Evolutionary conservation across 2,888 invertebrate genomes (phyloP).

Genomic region (Tachina lurida): DNA sequence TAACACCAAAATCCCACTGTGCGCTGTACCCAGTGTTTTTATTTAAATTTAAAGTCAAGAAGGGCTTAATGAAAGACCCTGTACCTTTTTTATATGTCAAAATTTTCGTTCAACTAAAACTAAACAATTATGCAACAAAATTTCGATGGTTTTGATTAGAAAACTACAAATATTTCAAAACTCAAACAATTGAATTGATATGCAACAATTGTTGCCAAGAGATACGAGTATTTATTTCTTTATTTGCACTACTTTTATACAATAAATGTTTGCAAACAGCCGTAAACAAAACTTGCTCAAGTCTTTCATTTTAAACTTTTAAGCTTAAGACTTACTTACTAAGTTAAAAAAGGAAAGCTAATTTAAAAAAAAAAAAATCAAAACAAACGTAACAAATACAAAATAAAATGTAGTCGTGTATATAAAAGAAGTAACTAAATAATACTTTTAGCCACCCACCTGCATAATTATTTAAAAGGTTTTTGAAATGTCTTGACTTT

Average conservation of each 20-base stretch:
- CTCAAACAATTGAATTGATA: background rate
- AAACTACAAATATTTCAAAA: conserved; percentile 31
- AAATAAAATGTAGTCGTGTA: background rate
- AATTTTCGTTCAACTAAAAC: background rate
- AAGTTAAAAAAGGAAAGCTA: conserved; percentile 10
- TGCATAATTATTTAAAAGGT: background rate
- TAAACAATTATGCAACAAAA: conserved; percentile 8
- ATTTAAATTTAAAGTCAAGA: too few species aligned
- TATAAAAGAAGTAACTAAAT: background rate
- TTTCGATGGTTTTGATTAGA: conserved; percentile 17
- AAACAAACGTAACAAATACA: conserved; percentile 19
- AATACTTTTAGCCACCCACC: conserved; percentile 8
- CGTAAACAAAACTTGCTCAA: conserved; percentile 58
- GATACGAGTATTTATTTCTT: background rate
- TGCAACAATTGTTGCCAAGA: conserved; percentile 30
- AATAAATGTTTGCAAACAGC: conserved; percentile 22
- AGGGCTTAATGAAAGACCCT: too few species aligned
- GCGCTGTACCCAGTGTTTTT: too few species aligned
- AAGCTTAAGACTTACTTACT: background rate
- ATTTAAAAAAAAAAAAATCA: conserved; percentile 23
- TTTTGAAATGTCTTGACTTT: background rate
- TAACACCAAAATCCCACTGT: too few species aligned
- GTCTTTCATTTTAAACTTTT: conserved; percentile 39
- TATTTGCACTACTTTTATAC: conserved; percentile 1
- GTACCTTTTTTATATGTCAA: too few species aligned